Conservation (phyloP, 2,888 invertebrate genomes). For the Trachelus stipa region DNA sequence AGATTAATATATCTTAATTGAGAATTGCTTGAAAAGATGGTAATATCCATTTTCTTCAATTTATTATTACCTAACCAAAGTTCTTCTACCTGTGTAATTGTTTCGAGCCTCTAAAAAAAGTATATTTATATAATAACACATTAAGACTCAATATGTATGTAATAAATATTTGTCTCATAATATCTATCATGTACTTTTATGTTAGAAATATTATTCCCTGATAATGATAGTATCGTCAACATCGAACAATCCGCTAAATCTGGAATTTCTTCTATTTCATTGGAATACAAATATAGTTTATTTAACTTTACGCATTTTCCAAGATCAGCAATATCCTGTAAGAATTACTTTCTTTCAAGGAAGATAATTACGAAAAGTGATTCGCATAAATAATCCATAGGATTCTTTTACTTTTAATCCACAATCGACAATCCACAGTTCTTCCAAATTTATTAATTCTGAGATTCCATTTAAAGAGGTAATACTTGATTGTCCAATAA, state of each 20-base stretch:
- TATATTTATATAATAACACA: no score
- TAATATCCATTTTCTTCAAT: constrained; percentile 28
- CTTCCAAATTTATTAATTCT: constrained; percentile 36
- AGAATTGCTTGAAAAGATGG: constrained; percentile 29
- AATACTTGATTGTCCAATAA: constrained; percentile 39
- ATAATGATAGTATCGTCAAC: constrained; percentile 33
- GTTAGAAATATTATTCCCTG: constrained; percentile 37
- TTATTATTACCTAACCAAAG: constrained; percentile 42
- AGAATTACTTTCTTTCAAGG: no score
- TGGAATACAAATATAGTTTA: constrained; percentile 44
- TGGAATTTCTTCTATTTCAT: constrained; percentile 36
- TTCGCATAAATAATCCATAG: neutral
- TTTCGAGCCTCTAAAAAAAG: constrained; percentile 31
- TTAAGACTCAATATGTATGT: neutral
- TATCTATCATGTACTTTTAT: constrained; percentile 26
- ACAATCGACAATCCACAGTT: constrained; percentile 47
- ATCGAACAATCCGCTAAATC: constrained; percentile 26
- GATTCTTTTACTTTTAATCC: constrained; percentile 33
- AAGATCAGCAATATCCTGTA: constrained; percentile 35
- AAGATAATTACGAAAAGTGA: neutral
- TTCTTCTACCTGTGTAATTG: constrained; percentile 28
- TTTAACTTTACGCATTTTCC: constrained; percentile 28
- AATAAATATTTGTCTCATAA: neutral
- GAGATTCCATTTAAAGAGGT: constrained; percentile 30
- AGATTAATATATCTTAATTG: constrained; percentile 34